Percentiles rank a stretch among this genome's conserved stretches.
phyloP scores from a whole-genome alignment of 2,113 vertebrate species.

The Halcyon senegalensis region DNA sequence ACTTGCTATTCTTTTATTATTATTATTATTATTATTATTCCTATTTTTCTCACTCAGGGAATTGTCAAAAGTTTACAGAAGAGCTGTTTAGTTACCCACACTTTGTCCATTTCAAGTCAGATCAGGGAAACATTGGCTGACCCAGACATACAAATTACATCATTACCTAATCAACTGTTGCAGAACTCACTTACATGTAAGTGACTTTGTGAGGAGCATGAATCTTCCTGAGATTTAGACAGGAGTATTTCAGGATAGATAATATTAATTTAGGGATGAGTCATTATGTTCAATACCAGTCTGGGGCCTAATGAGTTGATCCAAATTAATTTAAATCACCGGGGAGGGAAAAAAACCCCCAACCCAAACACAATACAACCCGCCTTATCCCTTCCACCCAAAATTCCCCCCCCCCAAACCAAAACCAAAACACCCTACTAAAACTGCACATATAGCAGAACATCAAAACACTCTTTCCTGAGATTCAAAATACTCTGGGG shows the following conservation, averaged over 20 bases:
- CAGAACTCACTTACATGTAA: slow-evolving; percentile 69
- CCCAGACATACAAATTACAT: slow-evolving; percentile 64
- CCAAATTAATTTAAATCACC: slow-evolving; percentile 79
- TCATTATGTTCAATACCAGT: slow-evolving; percentile 75
- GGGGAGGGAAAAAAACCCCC: neutral
- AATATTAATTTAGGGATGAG: slow-evolving; percentile 79
- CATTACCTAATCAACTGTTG: slow-evolving; percentile 72
- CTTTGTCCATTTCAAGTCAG: slow-evolving; percentile 37
- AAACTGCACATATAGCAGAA: neutral
- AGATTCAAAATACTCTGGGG: neutral
- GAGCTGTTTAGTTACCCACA: slow-evolving; percentile 19
- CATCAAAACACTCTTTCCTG: neutral
- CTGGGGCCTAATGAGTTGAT: slow-evolving; percentile 78
- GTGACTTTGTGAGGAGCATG: slow-evolving; percentile 54
- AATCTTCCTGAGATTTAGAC: slow-evolving; percentile 74
- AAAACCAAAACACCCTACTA: neutral
- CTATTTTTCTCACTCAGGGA: neutral
- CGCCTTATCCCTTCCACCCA: too few relatives aligned
- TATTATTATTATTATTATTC: too few relatives aligned
- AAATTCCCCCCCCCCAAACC: too few relatives aligned
- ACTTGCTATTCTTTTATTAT: neutral
- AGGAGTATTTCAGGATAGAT: slow-evolving; percentile 70
- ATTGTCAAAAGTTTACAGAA: slow-evolving; percentile 7
- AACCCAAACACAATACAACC: too few relatives aligned
- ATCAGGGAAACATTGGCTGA: slow-evolving; percentile 58